These are phyloP conservation scores for Copidosoma floridanum DNA, from an alignment of 1,140 invertebrate species.

Conservation along the genomic window DNA sequence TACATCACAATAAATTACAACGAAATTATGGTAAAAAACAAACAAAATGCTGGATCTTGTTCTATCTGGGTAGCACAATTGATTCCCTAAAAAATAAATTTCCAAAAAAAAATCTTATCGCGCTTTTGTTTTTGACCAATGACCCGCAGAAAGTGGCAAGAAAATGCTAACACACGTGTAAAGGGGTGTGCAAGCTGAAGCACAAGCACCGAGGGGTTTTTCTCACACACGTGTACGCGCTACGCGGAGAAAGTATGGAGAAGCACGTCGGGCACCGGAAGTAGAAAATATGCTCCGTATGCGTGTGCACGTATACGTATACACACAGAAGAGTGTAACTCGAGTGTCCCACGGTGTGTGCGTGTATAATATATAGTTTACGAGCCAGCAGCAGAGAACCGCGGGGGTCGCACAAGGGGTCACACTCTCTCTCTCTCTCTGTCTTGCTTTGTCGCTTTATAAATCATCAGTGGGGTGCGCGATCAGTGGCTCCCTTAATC, in stretches of 20 bases:
- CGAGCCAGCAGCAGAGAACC: constrained; percentile 35
- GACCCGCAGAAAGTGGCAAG: constrained; percentile 45
- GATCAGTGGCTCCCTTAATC: constrained; percentile 44
- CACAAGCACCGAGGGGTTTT: constrained; percentile 34
- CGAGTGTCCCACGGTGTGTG: constrained; percentile 52
- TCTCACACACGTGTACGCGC: constrained; percentile 33
- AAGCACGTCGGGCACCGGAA: too few relatives aligned
- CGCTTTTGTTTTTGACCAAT: constrained; percentile 24
- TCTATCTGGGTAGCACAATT: too few relatives aligned
- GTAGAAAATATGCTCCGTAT: too few relatives aligned
- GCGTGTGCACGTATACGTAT: constrained; percentile 33
- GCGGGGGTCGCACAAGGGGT: constrained; percentile 50
- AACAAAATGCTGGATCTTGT: too few relatives aligned
- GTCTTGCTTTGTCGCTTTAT: constrained; percentile 43
- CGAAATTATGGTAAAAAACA: too few relatives aligned
- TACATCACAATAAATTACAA: too few relatives aligned
- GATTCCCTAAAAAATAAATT: too few relatives aligned
- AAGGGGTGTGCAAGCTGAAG: too few relatives aligned
- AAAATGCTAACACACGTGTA: constrained; percentile 37
- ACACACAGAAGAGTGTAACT: constrained; percentile 35
- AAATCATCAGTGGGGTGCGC: constrained; percentile 53
- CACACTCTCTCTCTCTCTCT: constrained; percentile 38
- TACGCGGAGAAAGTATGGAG: too few relatives aligned
- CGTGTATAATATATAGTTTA: too few relatives aligned
- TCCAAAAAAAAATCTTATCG: too few relatives aligned